phyloP scores from a whole-genome alignment of 2,888 invertebrate genomes.

The Calameuta filiformis region DNA sequence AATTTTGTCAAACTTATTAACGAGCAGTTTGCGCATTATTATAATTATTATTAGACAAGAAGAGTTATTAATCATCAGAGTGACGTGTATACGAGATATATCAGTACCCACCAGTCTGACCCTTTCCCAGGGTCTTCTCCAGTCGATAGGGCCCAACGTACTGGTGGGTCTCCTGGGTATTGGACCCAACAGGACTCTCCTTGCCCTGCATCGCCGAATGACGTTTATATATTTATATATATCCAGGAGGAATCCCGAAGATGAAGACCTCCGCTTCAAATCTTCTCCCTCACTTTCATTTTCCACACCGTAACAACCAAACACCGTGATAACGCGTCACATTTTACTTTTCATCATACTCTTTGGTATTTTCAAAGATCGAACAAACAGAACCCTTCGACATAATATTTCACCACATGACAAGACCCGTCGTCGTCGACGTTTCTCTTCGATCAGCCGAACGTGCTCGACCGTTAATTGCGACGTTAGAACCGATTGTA shows the following conservation, averaged over 20 bases:
- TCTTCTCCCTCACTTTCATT: slow-evolving; percentile 18
- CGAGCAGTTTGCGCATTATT: neutral
- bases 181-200: slow-evolving; percentile 59
- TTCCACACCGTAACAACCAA: neutral
- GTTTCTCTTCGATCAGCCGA: neutral
- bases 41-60: neutral
- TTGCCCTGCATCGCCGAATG: slow-evolving; percentile 58
- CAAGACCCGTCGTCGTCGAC: slow-evolving; percentile 13
- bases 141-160: slow-evolving; percentile 99
- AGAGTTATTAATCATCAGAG: neutral
- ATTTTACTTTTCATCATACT: neutral
- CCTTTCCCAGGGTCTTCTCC: slow-evolving; percentile 99
- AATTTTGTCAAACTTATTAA: neutral
- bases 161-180: slow-evolving; percentile 79
- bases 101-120: slow-evolving; percentile 92
- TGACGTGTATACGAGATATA: neutral
- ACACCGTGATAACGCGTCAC: neutral
- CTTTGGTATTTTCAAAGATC: neutral
- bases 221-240: slow-evolving; percentile 4
- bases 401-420: neutral
- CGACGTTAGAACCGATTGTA: neutral
- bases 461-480: neutral
- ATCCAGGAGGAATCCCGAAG: slow-evolving; percentile 5
- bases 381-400: neutral
- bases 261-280: neutral